These are phyloP conservation scores for Pseudococcus jackbeardsleyi DNA, from an alignment of 2,888 invertebrate genomes.

Conservation along the genomic window DNA sequence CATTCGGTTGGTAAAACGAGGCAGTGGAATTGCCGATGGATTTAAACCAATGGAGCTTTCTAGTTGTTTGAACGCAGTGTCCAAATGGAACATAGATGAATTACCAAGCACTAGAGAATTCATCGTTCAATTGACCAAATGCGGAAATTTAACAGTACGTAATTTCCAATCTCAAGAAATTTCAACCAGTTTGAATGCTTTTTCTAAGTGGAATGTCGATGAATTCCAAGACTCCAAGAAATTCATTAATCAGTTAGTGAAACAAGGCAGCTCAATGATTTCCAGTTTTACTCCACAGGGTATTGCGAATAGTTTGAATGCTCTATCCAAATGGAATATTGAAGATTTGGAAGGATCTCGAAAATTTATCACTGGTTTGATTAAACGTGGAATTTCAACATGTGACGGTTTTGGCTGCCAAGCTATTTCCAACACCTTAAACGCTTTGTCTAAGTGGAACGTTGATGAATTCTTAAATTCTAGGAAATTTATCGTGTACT, in stretches of 20 bases:
- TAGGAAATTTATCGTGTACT: background rate
- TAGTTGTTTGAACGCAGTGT: background rate
- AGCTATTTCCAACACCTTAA: background rate
- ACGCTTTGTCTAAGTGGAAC: background rate
- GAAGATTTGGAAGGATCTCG: background rate
- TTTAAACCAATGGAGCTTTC: background rate
- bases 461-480: background rate
- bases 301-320: background rate
- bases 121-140: background rate
- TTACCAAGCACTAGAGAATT: background rate
- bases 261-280: background rate
- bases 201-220: background rate
- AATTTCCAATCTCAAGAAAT: background rate
- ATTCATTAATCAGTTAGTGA: background rate
- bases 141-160: background rate
- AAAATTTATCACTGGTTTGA: background rate
- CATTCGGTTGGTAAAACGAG: background rate
- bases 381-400: background rate
- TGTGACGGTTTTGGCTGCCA: background rate
- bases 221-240: background rate
- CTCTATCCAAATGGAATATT: background rate
- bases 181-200: background rate
- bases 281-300: background rate
- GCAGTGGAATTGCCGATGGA: background rate
- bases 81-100: background rate